Evolutionary conservation across 2,797 vertebrate species (phyloP), one percentile per base, ranked within the genome.

Genomic region (Lerista edwardsae): DNA sequence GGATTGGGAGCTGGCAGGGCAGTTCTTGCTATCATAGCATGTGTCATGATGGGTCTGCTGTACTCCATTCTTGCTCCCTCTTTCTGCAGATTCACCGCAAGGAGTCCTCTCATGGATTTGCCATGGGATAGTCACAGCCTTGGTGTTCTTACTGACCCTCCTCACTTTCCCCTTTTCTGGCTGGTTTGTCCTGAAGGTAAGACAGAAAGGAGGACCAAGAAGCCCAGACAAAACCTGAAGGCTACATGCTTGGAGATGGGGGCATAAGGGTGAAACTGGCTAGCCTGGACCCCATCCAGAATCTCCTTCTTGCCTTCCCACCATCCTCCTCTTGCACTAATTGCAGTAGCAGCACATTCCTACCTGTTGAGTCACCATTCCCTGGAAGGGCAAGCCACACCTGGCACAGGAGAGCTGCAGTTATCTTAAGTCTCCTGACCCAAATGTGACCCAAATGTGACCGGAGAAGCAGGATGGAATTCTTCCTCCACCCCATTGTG

Each of bases 101-200:
- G 96, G 97, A 73, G 97, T 97, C 93, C 51, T 97, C 29, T 97
- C 97, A 44, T 97, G 96, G 95, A 92, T 97, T 74, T 98, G 97
- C 93, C 97, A 98, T 64, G 85, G 96, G 71, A 83, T 97, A 68
- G 96, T 98, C 91, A 97, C 95, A 44, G 95, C 93, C 62, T 91
- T 98, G 57, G 95, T 97, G 29, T 97, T 97, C 89, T 81, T 98
- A 82, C 89, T 96, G 89, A 96, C 97, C 39, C 36, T 98, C 34
- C 27, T 98, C 77, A 97, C 96, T 59, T 98, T 99, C 91, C 98
- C 98, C 14, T 79, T 98, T 90, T 96, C 97, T 1, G 97, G 96
- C 79, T 99, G 98, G 98, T 98, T 98, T 93, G 96, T 97, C 55
- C 90, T 98, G 75, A 98, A 98, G 95, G 98, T 98, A 95, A 95